Conservation (phyloP, 2,888 invertebrate species). For the Ditylenchus weischeri region DNA sequence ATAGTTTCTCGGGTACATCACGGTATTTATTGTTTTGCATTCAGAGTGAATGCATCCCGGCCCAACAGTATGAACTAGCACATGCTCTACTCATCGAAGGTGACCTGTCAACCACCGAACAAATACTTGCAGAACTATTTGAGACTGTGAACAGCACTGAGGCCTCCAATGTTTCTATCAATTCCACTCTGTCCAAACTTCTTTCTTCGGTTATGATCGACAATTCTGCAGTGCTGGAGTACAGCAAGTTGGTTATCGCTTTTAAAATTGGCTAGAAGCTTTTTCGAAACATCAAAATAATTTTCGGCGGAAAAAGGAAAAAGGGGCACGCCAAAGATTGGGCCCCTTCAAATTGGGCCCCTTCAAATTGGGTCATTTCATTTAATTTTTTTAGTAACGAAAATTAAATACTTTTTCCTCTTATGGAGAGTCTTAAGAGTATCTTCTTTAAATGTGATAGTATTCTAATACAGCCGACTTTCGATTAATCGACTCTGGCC, state of each 20-base stretch:
- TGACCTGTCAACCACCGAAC: slow-evolving; percentile 27
- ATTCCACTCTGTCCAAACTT: slow-evolving; percentile 25
- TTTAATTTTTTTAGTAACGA: too few species aligned
- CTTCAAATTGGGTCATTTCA: too few species aligned
- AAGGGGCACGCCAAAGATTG: too few species aligned
- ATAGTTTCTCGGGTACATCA: too few species aligned
- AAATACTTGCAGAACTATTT: slow-evolving; percentile 31
- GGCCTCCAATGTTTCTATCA: slow-evolving; percentile 24
- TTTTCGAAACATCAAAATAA: background rate
- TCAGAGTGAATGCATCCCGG: slow-evolving; percentile 38
- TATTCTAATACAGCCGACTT: too few species aligned
- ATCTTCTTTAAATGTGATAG: too few species aligned
- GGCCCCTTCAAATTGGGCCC: too few species aligned
- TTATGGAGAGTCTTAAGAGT: too few species aligned
- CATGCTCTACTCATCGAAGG: slow-evolving; percentile 31
- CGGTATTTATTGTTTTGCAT: background rate
- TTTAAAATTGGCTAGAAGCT: background rate
- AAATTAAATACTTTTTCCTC: too few species aligned
- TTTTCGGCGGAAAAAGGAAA: too few species aligned
- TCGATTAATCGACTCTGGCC: too few species aligned
- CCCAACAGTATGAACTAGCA: slow-evolving; percentile 36
- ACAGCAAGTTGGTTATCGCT: slow-evolving; percentile 22
- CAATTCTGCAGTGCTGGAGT: slow-evolving; percentile 22
- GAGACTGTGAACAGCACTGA: slow-evolving; percentile 33
- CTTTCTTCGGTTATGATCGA: slow-evolving; percentile 31